Percentiles rank a stretch among this genome's conserved stretches.
These are phyloP conservation scores for Hyperopisus bebe DNA, from an alignment of 2,113 vertebrate genomes.

Conservation along the genomic window DNA sequence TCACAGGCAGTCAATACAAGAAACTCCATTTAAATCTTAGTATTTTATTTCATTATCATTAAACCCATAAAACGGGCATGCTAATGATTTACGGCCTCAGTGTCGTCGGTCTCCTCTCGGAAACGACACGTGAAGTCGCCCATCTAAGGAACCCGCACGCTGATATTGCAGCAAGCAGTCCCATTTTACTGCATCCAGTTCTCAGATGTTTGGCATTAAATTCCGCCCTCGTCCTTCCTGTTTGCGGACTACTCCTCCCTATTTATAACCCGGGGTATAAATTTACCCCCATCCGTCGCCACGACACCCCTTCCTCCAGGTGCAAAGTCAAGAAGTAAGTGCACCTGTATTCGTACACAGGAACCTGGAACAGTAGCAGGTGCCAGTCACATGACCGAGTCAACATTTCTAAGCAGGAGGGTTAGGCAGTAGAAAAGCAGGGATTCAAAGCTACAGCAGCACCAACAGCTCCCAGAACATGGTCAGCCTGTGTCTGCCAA, in stretches of 20 bases:
- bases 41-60: slow-evolving; percentile 42
- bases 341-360: neutral
- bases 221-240: neutral
- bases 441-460: neutral
- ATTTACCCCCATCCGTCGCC: neutral
- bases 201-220: slow-evolving; percentile 1
- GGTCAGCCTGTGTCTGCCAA: neutral
- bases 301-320: neutral
- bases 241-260: neutral
- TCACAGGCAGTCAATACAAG: slow-evolving; percentile 52
- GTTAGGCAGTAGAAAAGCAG: neutral
- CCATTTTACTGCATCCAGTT: slow-evolving; percentile 13
- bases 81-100: slow-evolving; percentile 32
- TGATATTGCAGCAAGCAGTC: slow-evolving; percentile 26
- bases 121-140: neutral
- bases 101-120: slow-evolving; percentile 1
- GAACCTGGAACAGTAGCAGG: neutral
- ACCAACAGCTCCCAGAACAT: neutral
- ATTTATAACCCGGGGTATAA: neutral
- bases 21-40: slow-evolving; percentile 1
- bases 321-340: neutral
- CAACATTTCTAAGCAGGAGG: neutral
- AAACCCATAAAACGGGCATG: slow-evolving; percentile 31
- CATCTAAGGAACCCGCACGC: slow-evolving; percentile 24
- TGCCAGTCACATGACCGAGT: neutral